Evolutionary conservation across 1,140 invertebrate genomes (phyloP), one percentile per base, ranked within the genome.

Genomic region (Lethocerus indicus): DNA sequence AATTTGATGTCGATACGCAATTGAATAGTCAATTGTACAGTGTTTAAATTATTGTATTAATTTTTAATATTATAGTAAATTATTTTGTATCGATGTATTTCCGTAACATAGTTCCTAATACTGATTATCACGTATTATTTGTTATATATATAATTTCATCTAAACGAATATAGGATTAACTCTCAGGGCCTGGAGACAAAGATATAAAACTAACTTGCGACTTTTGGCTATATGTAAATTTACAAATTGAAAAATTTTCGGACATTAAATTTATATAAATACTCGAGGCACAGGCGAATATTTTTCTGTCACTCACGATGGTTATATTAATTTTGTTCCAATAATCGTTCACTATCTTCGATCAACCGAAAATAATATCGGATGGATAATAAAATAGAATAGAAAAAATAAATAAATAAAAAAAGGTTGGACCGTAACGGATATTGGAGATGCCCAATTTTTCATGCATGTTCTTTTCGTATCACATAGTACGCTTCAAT

Each of bases 51-150:
- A 40, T 49, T 50, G 32, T 39, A 44, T 41, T 16, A 47, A 47
- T 24, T 48, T 51, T 39, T 35, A 50, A 18, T 50, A 42, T 40
- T 16, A 51, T 52, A 49, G 46, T 48, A 53, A 53, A 53, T 49
- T 40, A 48, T 53, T 53, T 53, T 53, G 47, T 49, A 49, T 48
- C 43, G 26, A 51, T 46, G 25, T 45, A 46, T 41, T 53, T 53
- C 51, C 51, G 45, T 53, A 53, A 48, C 47, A 53, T 53, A 53
- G 51, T 53, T 53, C 51, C 51, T 53, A 53, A 53, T 48, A 48
- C 28, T 52, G 40, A 44, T 43, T 49, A 41, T 41, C 25, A 29
- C 29, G 46, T 32, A 47, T 23, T 37, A 37, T 23, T 46, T 46
- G 20, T 46, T 32, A 46, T 16, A 9, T 32, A 32, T 46, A n/a